A percentile compares a stretch with the other conserved stretches of the same genome.
phyloP scores from a whole-genome alignment of 1,140 invertebrate species.

The Laupala kohalensis region DNA sequence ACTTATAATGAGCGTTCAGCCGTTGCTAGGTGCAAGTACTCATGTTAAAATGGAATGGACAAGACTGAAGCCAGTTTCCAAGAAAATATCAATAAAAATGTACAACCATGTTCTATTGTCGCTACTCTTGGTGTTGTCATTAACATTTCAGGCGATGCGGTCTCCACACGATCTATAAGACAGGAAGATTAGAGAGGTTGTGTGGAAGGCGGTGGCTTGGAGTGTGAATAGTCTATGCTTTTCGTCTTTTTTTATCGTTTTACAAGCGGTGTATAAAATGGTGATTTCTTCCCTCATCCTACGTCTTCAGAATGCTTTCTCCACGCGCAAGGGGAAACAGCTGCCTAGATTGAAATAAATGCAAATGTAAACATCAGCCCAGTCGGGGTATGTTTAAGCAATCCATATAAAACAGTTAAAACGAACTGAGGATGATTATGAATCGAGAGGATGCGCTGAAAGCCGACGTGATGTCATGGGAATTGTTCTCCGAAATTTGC shows the following conservation, averaged over 20 bases:
- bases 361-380: background rate
- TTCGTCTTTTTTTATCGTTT: background rate
- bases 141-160: no score
- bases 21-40: no score
- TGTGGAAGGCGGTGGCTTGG: background rate
- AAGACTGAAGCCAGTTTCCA: no score
- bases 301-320: background rate
- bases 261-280: background rate
- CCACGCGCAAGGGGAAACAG: background rate
- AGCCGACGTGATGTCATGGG: background rate
- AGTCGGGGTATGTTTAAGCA: background rate
- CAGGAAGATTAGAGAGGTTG: no score
- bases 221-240: background rate
- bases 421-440: background rate
- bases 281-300: background rate
- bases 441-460: background rate
- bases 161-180: no score
- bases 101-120: no score
- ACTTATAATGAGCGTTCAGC: no score
- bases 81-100: no score
- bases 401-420: background rate
- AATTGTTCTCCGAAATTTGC: background rate
- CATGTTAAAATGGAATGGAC: no score
- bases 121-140: no score
- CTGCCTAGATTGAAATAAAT: background rate